These are phyloP conservation scores for Trochalopteron elliotii DNA, from an alignment of 2,113 vertebrate species.

Conservation along the genomic window DNA sequence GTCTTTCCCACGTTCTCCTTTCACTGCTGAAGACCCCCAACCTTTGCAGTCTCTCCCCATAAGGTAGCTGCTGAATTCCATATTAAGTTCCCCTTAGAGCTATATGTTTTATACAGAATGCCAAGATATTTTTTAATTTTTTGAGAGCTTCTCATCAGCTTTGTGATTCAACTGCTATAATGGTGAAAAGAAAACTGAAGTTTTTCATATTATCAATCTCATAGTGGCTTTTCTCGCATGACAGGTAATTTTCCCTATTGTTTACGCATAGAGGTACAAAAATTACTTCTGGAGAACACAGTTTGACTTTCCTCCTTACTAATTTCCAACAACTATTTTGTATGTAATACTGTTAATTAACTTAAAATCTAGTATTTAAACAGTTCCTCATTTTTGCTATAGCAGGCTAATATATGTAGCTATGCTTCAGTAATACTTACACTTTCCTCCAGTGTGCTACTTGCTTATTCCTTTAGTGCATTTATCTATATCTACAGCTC, in stretches of 20 bases:
- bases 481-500: neutral
- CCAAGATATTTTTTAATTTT: neutral
- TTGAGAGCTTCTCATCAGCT: neutral
- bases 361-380: neutral
- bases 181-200: neutral
- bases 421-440: neutral
- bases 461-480: conserved; percentile 11
- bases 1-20: neutral
- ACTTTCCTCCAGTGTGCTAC: neutral
- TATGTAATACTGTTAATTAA: neutral
- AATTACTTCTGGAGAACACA: neutral
- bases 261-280: neutral
- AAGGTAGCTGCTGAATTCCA: neutral
- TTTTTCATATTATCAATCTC: neutral
- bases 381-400: neutral
- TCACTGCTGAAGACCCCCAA: neutral
- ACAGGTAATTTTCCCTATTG: neutral
- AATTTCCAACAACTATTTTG: neutral
- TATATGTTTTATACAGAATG: neutral
- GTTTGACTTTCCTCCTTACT: neutral
- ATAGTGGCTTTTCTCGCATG: neutral
- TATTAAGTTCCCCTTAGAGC: neutral
- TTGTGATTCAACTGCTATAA: neutral
- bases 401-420: neutral
- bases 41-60: neutral